Conservation (phyloP, 1,140 invertebrate genomes). For the Sycophila sp. region DNA sequence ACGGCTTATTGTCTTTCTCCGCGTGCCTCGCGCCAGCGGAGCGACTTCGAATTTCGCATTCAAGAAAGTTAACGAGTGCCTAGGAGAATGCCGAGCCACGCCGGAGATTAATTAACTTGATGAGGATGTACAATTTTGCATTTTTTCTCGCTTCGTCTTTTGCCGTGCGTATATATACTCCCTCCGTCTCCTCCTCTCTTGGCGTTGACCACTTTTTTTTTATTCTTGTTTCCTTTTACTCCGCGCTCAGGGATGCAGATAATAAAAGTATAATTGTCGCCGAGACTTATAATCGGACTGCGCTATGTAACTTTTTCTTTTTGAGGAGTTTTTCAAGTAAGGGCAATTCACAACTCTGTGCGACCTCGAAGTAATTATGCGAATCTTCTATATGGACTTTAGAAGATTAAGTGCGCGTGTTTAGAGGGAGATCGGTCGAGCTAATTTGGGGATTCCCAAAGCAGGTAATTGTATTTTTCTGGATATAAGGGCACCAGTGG, state of each 20-base stretch:
- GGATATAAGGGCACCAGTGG: too few species aligned
- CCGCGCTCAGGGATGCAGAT: too few species aligned
- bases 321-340: too few species aligned
- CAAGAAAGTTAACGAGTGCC: slow-evolving; percentile 33
- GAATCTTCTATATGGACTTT: too few species aligned
- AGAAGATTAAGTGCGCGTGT: too few species aligned
- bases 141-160: too few species aligned
- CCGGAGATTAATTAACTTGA: slow-evolving; percentile 34
- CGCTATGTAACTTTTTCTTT: background rate
- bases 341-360: too few species aligned
- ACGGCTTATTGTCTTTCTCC: slow-evolving; percentile 26
- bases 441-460: too few species aligned
- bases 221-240: background rate
- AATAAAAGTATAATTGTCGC: slow-evolving; percentile 10
- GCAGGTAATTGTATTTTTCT: too few species aligned
- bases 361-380: too few species aligned
- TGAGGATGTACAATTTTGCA: slow-evolving; percentile 38
- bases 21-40: background rate
- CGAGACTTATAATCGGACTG: background rate
- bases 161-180: too few species aligned
- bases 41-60: slow-evolving; percentile 31
- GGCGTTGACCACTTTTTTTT: background rate
- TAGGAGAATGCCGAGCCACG: background rate
- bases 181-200: background rate
- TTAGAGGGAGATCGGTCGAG: too few species aligned